Evolutionary conservation across 2,113 vertebrate species (phyloP).

Genomic region (Neogale vison): DNA sequence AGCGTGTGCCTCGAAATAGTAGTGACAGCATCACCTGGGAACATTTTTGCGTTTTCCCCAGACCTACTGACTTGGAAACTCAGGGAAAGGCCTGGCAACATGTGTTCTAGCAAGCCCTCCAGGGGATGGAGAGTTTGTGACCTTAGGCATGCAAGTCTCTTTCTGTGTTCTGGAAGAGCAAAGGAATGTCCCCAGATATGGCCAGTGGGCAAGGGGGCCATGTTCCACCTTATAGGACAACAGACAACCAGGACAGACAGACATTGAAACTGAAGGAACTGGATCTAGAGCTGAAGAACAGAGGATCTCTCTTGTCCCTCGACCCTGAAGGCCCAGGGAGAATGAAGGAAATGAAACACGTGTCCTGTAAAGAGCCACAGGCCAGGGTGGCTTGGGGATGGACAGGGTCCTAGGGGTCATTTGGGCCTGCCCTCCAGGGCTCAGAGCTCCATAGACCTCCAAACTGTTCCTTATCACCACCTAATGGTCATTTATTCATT

Average conservation of each 20-base stretch:
- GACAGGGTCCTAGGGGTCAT: too few species aligned
- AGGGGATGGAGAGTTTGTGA: not conserved
- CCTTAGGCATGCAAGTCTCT: too few species aligned
- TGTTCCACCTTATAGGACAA: not conserved
- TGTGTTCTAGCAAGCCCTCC: not conserved
- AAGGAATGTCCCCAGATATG: not conserved
- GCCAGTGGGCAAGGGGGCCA: fast-evolving
- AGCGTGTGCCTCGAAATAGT: not conserved
- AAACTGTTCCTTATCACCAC: not conserved
- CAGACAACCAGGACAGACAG: not conserved
- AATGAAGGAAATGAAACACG: too few species aligned
- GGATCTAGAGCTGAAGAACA: not conserved
- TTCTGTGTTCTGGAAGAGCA: not conserved
- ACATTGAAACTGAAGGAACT: not conserved
- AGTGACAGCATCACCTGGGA: not conserved
- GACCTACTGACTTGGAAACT: not conserved
- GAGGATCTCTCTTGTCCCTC: not conserved
- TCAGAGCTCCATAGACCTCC: not conserved
- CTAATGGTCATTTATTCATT: not conserved
- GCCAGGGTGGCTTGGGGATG: too few species aligned
- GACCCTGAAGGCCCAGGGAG: too few species aligned
- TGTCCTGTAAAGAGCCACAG: too few species aligned
- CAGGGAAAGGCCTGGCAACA: too few species aligned
- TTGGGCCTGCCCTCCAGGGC: not conserved
- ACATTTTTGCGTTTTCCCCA: not conserved